phyloP scores from a whole-genome alignment of 2,797 vertebrate genomes.

The Pteronotus mesoamericanus region DNA sequence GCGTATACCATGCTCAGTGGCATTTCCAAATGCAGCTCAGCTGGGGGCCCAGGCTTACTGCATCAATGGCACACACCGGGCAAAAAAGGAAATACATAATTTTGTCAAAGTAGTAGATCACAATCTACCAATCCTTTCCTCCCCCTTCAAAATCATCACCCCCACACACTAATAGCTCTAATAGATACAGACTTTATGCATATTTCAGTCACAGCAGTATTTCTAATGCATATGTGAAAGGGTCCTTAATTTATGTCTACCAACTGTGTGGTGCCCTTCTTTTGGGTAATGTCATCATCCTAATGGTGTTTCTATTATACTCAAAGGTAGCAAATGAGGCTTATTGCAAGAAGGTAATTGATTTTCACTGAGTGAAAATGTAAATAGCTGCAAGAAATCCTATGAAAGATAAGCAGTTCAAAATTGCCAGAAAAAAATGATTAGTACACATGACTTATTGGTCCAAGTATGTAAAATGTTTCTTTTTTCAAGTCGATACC shows the following conservation, averaged over 20 bases:
- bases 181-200: constrained; percentile 88
- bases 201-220: constrained; percentile 94
- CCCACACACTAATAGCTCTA: constrained; percentile 87
- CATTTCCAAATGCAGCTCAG: constrained; percentile 94
- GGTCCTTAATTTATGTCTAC: constrained; percentile 94
- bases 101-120: constrained; percentile 85
- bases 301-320: constrained; percentile 98
- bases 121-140: constrained; percentile 77
- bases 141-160: constrained; percentile 82
- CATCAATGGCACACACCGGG: constrained; percentile 85
- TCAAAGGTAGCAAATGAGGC: constrained; percentile 98
- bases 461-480: constrained; percentile 78
- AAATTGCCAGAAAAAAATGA: constrained; percentile 80
- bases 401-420: constrained; percentile 84
- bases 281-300: constrained; percentile 95
- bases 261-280: constrained; percentile 96
- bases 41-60: constrained; percentile 88
- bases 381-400: constrained; percentile 88
- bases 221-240: constrained; percentile 93
- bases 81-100: constrained; percentile 85
- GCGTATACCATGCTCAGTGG: constrained; percentile 93
- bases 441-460: constrained; percentile 81
- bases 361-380: constrained; percentile 90
- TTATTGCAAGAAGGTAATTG: constrained; percentile 92
- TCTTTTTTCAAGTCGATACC: constrained; percentile 62